phyloP scores from a whole-genome alignment of 2,888 invertebrate genomes.

The Drosophila paucipuncta region DNA sequence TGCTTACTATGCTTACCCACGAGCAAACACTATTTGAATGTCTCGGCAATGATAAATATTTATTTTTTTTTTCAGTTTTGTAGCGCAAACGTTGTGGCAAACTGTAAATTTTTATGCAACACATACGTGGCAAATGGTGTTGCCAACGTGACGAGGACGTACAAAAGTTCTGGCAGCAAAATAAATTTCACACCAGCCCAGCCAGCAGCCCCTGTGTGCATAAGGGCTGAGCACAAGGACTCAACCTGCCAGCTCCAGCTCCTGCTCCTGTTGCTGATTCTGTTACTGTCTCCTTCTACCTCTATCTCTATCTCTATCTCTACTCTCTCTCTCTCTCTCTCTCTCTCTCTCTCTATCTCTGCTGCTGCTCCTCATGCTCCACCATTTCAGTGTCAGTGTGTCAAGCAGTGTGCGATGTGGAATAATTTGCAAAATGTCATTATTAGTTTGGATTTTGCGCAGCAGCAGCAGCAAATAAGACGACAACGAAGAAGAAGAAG shows the following conservation, averaged over 20 bases:
- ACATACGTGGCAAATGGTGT: conserved; percentile 56
- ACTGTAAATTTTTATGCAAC: conserved; percentile 66
- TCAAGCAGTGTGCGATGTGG: conserved; percentile 81
- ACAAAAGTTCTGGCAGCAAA: conserved; percentile 58
- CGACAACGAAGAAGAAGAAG: conserved; percentile 9
- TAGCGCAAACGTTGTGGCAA: conserved; percentile 45
- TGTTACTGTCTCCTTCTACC: background rate
- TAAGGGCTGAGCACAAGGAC: background rate
- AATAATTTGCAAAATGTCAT: conserved; percentile 81
- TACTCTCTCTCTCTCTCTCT: background rate
- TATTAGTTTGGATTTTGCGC: conserved; percentile 81
- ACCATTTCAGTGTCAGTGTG: conserved; percentile 76
- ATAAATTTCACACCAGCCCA: conserved; percentile 68
- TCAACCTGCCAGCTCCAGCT: conserved; percentile 19
- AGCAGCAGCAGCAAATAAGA: conserved; percentile 32
- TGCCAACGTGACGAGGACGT: conserved; percentile 62
- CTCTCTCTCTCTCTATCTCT: background rate
- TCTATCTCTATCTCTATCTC: background rate
- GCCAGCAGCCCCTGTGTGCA: conserved; percentile 1
- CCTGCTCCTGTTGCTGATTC: conserved; percentile 1
- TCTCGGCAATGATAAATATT: conserved; percentile 33
- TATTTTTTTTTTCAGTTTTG: conserved; percentile 11
- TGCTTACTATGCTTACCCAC: background rate
- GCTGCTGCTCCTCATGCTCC: conserved; percentile 24
- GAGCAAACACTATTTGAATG: conserved; percentile 24